Conservation (phyloP, 2,113 vertebrate genomes). For the Xenopus tropicalis region DNA sequence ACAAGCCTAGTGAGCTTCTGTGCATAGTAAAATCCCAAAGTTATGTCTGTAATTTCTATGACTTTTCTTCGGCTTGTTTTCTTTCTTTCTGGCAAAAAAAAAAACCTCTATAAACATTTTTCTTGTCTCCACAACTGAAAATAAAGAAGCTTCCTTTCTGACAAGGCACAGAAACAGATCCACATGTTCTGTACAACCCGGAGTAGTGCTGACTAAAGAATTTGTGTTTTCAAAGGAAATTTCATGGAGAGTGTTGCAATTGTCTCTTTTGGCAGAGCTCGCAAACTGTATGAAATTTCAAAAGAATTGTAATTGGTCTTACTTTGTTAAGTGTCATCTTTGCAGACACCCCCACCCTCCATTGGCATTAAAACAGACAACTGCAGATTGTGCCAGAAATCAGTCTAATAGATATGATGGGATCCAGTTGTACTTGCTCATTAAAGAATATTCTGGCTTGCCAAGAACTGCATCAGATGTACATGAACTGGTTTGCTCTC, state of each 20-base stretch:
- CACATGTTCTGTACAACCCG: slow-evolving; percentile 12
- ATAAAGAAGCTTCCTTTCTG: too few relatives aligned
- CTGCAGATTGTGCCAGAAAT: slow-evolving; percentile 37
- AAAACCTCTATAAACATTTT: too few relatives aligned
- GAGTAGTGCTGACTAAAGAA: slow-evolving; percentile 9
- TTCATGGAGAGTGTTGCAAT: slow-evolving; percentile 58
- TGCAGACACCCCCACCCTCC: slow-evolving; percentile 37
- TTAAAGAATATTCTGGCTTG: slow-evolving; percentile 39
- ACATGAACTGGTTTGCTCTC: slow-evolving; percentile 27
- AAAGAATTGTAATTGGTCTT: slow-evolving; percentile 53
- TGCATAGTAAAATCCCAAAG: too few relatives aligned
- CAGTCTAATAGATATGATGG: slow-evolving; percentile 26
- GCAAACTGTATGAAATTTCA: slow-evolving; percentile 59
- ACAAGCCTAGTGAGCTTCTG: too few relatives aligned
- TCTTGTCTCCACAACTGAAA: too few relatives aligned
- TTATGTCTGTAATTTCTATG: too few relatives aligned
- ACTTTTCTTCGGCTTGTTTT: too few relatives aligned
- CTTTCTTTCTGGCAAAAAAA: too few relatives aligned
- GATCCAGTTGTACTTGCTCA: slow-evolving; percentile 25
- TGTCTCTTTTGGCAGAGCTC: slow-evolving; percentile 58
- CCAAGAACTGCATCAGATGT: slow-evolving; percentile 33
- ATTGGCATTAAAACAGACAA: slow-evolving; percentile 41
- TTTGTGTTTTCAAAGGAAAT: slow-evolving; percentile 52
- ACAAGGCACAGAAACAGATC: not conserved
- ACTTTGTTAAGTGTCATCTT: slow-evolving; percentile 42